These are phyloP conservation scores for Stenchaetothrips biformis DNA, from an alignment of 2,888 invertebrate species.

Conservation along the genomic window DNA sequence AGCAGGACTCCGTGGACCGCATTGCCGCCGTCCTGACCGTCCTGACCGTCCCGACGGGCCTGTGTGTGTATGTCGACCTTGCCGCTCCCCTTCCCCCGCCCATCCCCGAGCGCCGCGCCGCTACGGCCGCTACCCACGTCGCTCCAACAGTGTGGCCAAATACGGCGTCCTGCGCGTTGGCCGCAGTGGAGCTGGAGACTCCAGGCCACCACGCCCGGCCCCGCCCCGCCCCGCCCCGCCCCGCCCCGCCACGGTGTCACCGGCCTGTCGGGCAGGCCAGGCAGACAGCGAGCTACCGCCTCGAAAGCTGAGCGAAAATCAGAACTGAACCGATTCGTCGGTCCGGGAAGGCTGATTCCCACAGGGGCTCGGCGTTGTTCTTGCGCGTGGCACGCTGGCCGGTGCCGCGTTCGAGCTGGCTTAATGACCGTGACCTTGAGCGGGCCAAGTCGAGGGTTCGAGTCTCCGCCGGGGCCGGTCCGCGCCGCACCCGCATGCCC, in stretches of 20 bases:
- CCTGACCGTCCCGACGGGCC: background rate
- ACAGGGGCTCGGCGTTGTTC: too few relatives aligned
- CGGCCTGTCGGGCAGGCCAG: background rate
- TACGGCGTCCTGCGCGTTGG: constrained; percentile 9
- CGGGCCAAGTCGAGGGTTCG: too few relatives aligned
- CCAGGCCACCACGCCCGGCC: background rate
- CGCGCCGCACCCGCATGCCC: too few relatives aligned
- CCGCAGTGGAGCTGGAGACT: background rate
- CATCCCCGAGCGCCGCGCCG: background rate
- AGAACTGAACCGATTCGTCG: too few relatives aligned
- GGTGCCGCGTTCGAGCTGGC: too few relatives aligned
- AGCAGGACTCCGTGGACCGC: background rate
- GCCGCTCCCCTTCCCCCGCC: background rate
- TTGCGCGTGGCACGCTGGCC: too few relatives aligned
- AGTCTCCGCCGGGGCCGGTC: too few relatives aligned
- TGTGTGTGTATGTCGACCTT: background rate
- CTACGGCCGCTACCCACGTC: background rate
- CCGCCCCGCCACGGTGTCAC: background rate
- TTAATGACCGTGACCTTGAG: too few relatives aligned
- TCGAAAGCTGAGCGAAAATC: too few relatives aligned
- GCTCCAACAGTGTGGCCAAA: constrained; percentile 7
- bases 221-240: background rate
- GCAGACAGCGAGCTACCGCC: too few relatives aligned
- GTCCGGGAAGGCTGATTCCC: too few relatives aligned
- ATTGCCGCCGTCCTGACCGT: background rate